Evolutionary conservation across 2,888 invertebrate species (phyloP).

Genomic region (Notocelia uddmanniana): DNA sequence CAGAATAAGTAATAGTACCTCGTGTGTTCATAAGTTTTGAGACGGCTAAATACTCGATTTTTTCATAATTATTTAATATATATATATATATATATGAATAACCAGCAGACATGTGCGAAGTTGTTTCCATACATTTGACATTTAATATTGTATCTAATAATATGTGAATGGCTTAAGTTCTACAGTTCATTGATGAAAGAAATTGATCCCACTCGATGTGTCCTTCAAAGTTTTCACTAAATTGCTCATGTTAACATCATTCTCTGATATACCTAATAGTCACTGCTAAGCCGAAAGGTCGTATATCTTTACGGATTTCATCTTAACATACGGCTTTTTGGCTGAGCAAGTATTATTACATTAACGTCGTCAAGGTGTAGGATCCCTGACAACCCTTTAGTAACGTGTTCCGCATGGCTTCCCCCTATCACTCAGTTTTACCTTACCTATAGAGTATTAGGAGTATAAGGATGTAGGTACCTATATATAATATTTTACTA

Average conservation of each 20-base stretch:
- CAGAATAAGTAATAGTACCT: too few relatives aligned
- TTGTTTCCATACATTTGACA: too few relatives aligned
- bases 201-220: neutral
- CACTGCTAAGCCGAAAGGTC: neutral
- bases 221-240: conserved; percentile 1
- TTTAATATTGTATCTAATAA: too few relatives aligned
- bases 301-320: neutral
- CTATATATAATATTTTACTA: neutral
- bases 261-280: neutral
- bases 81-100: too few relatives aligned
- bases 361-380: conserved; percentile 23
- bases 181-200: neutral
- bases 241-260: neutral
- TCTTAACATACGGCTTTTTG: neutral
- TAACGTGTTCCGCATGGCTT: conserved; percentile 11
- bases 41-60: too few relatives aligned
- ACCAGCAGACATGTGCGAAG: too few relatives aligned
- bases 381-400: conserved; percentile 8
- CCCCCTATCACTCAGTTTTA: neutral
- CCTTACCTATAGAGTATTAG: neutral
- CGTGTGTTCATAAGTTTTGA: too few relatives aligned
- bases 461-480: too few relatives aligned
- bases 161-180: neutral
- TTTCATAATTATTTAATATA: too few relatives aligned
- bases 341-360: neutral